Percentiles rank a stretch among this genome's conserved stretches.
Evolutionary conservation across 2,113 vertebrate species (phyloP).

Genomic region (Sminthopsis crassicaudata): DNA sequence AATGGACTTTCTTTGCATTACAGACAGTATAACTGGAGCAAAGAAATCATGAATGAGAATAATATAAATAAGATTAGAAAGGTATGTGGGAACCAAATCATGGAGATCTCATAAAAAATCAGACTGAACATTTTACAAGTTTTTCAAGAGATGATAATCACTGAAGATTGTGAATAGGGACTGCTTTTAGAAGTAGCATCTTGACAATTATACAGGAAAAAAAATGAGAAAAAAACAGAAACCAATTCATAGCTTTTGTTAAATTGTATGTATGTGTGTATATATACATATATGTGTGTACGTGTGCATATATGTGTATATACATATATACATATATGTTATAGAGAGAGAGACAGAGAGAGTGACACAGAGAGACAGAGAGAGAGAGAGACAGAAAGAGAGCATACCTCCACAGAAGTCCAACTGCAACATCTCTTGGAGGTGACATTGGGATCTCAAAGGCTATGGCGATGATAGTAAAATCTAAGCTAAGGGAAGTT

Average conservation of each 20-base stretch:
- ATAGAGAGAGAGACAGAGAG: too few species aligned
- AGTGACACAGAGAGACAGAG: too few species aligned
- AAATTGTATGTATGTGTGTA: too few species aligned
- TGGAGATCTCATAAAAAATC: neutral
- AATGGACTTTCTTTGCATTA: neutral
- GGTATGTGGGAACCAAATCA: neutral
- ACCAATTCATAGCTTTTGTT: neutral
- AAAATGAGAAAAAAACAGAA: neutral
- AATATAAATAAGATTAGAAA: neutral
- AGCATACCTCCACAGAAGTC: neutral
- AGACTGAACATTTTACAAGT: neutral
- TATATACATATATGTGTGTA: too few species aligned
- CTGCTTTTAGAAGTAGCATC: neutral
- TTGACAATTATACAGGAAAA: neutral
- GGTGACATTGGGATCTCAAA: neutral
- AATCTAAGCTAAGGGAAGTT: neutral
- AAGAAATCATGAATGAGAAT: neutral
- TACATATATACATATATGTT: too few species aligned
- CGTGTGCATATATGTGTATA: too few species aligned
- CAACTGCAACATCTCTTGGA: neutral
- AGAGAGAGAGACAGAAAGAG: too few species aligned
- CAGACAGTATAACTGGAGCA: neutral
- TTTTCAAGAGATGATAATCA: neutral
- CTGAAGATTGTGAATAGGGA: neutral
- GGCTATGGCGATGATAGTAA: neutral